Evolutionary conservation across 1,140 invertebrate genomes (phyloP).

Genomic region (Listronotus oregonensis): DNA sequence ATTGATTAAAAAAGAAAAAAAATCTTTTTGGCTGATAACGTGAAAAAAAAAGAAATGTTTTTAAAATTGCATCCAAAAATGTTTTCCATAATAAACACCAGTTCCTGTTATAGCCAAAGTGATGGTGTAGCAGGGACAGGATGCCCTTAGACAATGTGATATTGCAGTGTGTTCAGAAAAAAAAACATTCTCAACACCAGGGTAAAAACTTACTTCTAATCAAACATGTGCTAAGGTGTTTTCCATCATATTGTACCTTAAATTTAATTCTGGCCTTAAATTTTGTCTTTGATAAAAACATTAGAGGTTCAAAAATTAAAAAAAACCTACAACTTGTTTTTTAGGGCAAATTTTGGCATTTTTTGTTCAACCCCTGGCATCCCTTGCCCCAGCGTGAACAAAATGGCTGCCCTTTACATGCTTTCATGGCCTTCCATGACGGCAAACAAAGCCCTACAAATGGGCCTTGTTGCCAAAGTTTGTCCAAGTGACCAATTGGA

Average conservation of each 20-base stretch:
- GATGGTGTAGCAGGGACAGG: conserved; percentile 94
- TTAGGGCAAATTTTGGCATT: conserved; percentile 86
- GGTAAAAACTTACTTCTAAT: conserved; percentile 65
- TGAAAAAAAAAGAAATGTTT: conserved; percentile 69
- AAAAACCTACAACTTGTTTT: conserved; percentile 46
- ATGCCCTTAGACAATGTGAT: conserved; percentile 92
- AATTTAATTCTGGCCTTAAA: too few species aligned
- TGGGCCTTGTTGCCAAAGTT: conserved; percentile 83
- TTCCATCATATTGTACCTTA: too few species aligned
- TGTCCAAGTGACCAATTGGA: conserved; percentile 73
- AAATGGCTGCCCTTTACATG: conserved; percentile 85
- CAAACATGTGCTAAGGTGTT: too few species aligned
- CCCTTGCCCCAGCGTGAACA: conserved; percentile 73
- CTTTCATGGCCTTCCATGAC: conserved; percentile 80
- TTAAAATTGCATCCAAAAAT: conserved; percentile 75
- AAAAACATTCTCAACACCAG: conserved; percentile 91
- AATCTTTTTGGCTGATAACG: conserved; percentile 59
- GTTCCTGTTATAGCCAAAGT: conserved; percentile 81
- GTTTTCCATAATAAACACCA: conserved; percentile 69
- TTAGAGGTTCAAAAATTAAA: too few species aligned
- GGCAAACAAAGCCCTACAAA: conserved; percentile 80
- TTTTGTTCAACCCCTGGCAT: conserved; percentile 97
- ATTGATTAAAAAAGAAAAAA: too few species aligned
- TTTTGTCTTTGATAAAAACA: too few species aligned
- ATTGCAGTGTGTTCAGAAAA: conserved; percentile 82